Conservation (phyloP, 2,113 vertebrate genomes). For the Abramis brama region DNA sequence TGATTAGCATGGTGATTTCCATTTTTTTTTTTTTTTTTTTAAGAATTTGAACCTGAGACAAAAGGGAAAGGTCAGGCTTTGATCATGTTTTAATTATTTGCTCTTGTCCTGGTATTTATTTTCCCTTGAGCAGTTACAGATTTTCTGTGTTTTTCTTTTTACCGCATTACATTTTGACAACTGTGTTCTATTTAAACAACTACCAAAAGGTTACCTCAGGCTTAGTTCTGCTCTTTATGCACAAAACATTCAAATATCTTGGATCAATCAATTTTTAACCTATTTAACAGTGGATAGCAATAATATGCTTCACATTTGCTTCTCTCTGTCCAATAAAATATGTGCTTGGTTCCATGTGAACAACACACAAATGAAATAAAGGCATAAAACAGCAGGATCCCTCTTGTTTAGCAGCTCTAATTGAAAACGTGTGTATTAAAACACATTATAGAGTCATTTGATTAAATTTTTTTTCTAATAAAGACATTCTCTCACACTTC, state of each 20-base stretch:
- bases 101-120: neutral
- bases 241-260: neutral
- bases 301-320: neutral
- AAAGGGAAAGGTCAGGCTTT: neutral
- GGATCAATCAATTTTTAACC: neutral
- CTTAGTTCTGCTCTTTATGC: neutral
- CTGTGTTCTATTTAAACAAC: neutral
- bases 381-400: slow-evolving; percentile 53
- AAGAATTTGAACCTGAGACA: neutral
- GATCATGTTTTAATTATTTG: neutral
- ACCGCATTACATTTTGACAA: neutral
- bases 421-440: neutral
- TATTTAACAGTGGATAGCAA: neutral
- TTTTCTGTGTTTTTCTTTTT: neutral
- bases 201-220: neutral
- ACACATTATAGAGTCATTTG: slow-evolving; percentile 39
- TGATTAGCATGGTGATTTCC: neutral
- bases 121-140: neutral
- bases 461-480: slow-evolving; percentile 52
- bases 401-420: slow-evolving; percentile 50
- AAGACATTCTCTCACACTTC: neutral
- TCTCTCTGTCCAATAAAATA: neutral
- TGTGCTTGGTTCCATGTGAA: slow-evolving; percentile 40
- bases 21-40: neutral
- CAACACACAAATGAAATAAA: slow-evolving; percentile 44